phyloP scores from a whole-genome alignment of 2,888 invertebrate genomes.

The Willowsia nigromaculata region DNA sequence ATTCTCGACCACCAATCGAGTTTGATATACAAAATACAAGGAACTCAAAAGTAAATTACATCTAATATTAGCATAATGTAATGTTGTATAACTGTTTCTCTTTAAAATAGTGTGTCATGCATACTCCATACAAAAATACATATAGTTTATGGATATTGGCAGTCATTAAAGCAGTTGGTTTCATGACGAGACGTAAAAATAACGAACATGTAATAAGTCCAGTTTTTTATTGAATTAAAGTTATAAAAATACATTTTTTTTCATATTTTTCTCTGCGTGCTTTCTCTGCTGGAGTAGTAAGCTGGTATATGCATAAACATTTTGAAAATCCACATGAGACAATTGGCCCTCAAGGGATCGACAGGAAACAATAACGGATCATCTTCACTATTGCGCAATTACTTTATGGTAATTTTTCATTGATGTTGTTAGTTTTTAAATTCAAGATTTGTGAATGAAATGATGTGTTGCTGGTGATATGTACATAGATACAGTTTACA shows the following conservation, averaged over 20 bases:
- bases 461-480: background rate
- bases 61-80: background rate
- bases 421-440: slow-evolving; percentile 22
- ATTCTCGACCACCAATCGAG: slow-evolving; percentile 38
- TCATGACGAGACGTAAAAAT: background rate
- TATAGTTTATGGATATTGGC: background rate
- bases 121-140: background rate
- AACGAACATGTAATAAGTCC: slow-evolving; percentile 14
- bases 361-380: slow-evolving; percentile 62
- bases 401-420: slow-evolving; percentile 57
- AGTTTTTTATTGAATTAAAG: slow-evolving; percentile 51
- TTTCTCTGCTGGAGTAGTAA: slow-evolving; percentile 24
- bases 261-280: slow-evolving; percentile 49
- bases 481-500: background rate
- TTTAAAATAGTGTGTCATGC: background rate
- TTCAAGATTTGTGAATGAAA: slow-evolving; percentile 51
- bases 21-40: background rate
- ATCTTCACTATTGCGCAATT: slow-evolving; percentile 48
- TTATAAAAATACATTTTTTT: slow-evolving; percentile 48
- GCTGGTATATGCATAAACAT: slow-evolving; percentile 10
- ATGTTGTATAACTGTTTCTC: background rate
- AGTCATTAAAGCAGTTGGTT: background rate
- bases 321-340: slow-evolving; percentile 12
- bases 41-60: background rate
- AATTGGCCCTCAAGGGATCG: slow-evolving; percentile 53